A percentile compares a stretch with the other conserved stretches of the same genome.
phyloP scores from a whole-genome alignment of 2,113 vertebrate genomes.

The Hirundichthys speculiger region DNA sequence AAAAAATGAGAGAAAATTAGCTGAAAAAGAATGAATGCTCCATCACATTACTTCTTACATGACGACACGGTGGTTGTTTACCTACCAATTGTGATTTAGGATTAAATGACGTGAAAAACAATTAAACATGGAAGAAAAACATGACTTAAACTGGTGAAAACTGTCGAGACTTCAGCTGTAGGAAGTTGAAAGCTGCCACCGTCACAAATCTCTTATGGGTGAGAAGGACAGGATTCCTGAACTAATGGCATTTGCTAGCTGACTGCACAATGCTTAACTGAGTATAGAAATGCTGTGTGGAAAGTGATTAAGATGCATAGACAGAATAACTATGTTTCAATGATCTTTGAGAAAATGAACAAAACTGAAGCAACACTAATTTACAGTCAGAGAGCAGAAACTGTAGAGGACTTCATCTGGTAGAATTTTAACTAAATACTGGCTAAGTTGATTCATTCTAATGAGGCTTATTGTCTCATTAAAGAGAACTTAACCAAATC shows the following conservation, averaged over 20 bases:
- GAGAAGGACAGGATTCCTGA: constrained; percentile 50
- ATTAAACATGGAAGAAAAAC: not conserved
- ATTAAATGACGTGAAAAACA: not conserved
- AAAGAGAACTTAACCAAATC: not conserved
- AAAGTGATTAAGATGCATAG: not conserved
- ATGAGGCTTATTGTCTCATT: not conserved
- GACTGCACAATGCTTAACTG: constrained; percentile 42
- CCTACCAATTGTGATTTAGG: not conserved
- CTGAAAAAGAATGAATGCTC: no score
- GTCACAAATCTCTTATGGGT: constrained; percentile 43
- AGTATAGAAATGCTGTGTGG: constrained; percentile 20
- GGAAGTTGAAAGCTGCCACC: not conserved
- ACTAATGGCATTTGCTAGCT: constrained; percentile 56
- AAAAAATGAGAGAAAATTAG: no score
- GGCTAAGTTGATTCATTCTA: not conserved
- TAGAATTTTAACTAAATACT: not conserved
- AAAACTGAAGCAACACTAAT: not conserved
- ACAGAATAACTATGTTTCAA: constrained; percentile 8
- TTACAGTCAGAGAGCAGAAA: not conserved
- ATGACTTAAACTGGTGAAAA: not conserved
- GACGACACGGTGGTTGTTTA: no score
- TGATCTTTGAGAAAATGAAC: not conserved
- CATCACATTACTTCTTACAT: no score
- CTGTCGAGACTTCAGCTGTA: constrained; percentile 16
- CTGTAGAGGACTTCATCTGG: not conserved